These are phyloP conservation scores for Xylota segnis DNA, from an alignment of 2,888 invertebrate species.

Conservation along the genomic window DNA sequence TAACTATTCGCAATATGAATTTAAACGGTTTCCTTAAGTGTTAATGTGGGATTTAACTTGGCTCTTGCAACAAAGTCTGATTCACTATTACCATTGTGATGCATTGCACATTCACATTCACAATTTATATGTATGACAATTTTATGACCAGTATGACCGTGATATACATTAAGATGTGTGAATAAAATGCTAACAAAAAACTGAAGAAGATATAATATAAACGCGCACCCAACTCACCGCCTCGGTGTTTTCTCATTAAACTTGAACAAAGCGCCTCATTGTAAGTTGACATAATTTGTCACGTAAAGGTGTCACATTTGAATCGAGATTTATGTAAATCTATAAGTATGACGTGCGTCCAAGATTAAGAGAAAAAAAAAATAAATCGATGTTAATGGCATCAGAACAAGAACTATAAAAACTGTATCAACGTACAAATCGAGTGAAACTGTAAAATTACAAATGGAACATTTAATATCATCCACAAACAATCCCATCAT, in stretches of 20 bases:
- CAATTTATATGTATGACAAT: conserved; percentile 6
- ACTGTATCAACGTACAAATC: conserved; percentile 36
- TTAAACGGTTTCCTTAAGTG: conserved; percentile 37
- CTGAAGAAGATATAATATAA: neutral
- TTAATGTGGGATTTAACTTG: conserved; percentile 34
- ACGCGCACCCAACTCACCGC: conserved; percentile 4
- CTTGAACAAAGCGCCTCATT: conserved; percentile 66
- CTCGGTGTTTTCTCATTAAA: conserved; percentile 35
- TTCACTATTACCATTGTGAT: conserved; percentile 39
- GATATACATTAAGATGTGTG: conserved; percentile 58
- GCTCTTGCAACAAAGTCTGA: conserved; percentile 54
- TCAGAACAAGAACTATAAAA: conserved; percentile 41
- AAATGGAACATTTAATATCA: conserved; percentile 46
- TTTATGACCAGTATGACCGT: conserved; percentile 65
- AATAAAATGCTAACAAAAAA: conserved; percentile 31
- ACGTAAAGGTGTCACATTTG: conserved; percentile 68
- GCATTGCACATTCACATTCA: conserved; percentile 38
- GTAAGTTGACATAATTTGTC: conserved; percentile 67
- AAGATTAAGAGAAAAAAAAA: conserved; percentile 8
- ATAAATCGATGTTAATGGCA: conserved; percentile 27
- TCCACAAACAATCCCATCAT: conserved; percentile 25
- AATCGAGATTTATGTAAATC: conserved; percentile 54
- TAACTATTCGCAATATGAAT: conserved; percentile 47
- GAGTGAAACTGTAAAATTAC: conserved; percentile 41
- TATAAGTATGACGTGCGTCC: conserved; percentile 4